Evolutionary conservation across 2,113 vertebrate genomes (phyloP).

Genomic region (Corvus hawaiiensis): DNA sequence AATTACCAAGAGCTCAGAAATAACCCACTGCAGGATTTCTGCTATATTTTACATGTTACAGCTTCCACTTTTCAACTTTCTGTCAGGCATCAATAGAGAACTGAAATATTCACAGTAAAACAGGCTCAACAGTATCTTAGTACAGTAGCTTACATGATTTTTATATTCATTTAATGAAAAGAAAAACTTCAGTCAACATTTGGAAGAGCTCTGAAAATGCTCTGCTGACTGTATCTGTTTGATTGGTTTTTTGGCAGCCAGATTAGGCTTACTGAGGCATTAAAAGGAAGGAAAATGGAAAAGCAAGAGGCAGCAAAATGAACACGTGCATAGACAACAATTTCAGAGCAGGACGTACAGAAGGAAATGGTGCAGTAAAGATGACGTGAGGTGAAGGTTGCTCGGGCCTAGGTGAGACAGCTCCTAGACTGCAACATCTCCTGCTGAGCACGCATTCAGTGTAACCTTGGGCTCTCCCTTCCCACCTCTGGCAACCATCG

Average conservation of each 20-base stretch:
- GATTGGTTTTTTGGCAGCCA: not conserved
- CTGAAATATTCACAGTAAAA: not conserved
- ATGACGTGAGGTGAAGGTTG: not conserved
- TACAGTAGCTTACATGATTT: not conserved
- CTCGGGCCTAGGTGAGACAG: not conserved
- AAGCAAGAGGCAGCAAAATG: not conserved
- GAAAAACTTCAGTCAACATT: not conserved
- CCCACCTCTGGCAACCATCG: not conserved
- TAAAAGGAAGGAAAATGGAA: not conserved
- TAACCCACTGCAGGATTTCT: not conserved
- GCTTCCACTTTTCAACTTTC: not conserved
- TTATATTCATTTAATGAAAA: not conserved
- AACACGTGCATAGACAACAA: not conserved
- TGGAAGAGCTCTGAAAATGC: not conserved
- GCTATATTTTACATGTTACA: not conserved
- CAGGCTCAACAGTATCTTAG: not conserved
- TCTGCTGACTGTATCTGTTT: not conserved
- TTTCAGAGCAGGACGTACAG: not conserved
- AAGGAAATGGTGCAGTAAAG: not conserved
- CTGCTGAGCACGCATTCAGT: not conserved
- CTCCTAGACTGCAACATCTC: not conserved
- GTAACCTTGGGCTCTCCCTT: not conserved
- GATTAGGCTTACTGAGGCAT: not conserved
- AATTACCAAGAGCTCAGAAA: not conserved
- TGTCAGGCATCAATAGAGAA: not conserved